These are phyloP conservation scores for Tyrannus savana DNA, from an alignment of 2,113 vertebrate species.

Conservation along the genomic window DNA sequence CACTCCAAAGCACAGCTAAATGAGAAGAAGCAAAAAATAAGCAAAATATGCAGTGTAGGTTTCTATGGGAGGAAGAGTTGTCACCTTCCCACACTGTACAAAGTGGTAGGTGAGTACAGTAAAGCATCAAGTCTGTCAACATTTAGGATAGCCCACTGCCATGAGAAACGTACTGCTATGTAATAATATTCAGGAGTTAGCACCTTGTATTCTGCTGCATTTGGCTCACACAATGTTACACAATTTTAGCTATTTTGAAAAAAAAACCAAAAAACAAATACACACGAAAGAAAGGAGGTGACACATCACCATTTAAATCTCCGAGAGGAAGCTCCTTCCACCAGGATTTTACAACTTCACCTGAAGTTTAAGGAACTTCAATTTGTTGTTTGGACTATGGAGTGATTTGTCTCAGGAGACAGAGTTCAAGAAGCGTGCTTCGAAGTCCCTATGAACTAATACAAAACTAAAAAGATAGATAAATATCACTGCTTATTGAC, in stretches of 20 bases:
- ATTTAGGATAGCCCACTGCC: background rate
- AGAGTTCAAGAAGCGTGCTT: background rate
- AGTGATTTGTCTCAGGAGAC: background rate
- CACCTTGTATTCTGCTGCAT: background rate
- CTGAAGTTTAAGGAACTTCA: background rate
- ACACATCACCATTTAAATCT: background rate
- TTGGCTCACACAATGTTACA: background rate
- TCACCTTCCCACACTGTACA: background rate
- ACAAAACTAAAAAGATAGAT: background rate
- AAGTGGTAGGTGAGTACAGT: background rate
- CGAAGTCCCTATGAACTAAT: background rate
- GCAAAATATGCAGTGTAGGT: background rate
- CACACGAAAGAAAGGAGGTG: background rate
- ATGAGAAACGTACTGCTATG: background rate
- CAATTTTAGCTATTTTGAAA: background rate
- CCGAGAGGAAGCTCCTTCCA: background rate
- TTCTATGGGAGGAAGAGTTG: background rate
- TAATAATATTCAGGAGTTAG: background rate
- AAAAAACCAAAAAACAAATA: background rate
- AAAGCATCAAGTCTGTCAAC: background rate
- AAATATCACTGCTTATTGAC: background rate
- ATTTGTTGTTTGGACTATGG: background rate
- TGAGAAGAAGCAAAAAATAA: background rate
- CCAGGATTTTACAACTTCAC: background rate
- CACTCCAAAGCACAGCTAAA: background rate